A percentile compares a stretch with the other conserved stretches of the same genome.
phyloP scores from a whole-genome alignment of 2,888 invertebrate species.

The Andrena camellia region DNA sequence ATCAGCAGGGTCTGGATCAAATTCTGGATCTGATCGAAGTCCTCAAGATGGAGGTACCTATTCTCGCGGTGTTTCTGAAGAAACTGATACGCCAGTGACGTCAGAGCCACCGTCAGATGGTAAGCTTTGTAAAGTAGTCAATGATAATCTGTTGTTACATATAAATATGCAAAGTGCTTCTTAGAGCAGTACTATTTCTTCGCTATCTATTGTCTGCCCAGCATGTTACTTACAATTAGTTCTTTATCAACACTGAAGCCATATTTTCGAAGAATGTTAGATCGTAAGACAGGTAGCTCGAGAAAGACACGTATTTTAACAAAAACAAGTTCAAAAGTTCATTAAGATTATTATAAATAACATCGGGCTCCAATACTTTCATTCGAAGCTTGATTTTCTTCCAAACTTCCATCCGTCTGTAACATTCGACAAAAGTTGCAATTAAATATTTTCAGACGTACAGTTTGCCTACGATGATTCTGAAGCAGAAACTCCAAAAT shows the following conservation, averaged over 20 bases:
- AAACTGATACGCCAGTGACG: conserved; percentile 75
- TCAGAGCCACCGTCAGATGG: conserved; percentile 74
- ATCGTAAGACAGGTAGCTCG: too few relatives aligned
- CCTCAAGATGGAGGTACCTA: conserved; percentile 74
- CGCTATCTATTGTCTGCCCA: too few relatives aligned
- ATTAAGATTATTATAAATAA: too few relatives aligned
- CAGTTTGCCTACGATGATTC: conserved; percentile 76
- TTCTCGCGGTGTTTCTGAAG: conserved; percentile 76
- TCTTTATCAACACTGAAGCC: too few relatives aligned
- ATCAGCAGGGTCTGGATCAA: conserved; percentile 86
- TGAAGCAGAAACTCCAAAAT: conserved; percentile 58
- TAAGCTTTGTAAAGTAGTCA: conserved; percentile 13
- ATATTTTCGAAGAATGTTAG: too few relatives aligned
- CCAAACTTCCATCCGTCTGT: neutral
- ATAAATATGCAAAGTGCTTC: too few relatives aligned
- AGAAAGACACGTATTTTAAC: too few relatives aligned
- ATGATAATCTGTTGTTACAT: neutral
- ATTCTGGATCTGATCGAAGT: conserved; percentile 81
- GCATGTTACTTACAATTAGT: too few relatives aligned
- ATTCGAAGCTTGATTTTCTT: neutral
- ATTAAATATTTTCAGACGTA: conserved; percentile 43
- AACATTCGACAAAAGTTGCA: neutral
- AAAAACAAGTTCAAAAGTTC: too few relatives aligned
- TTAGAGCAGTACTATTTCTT: too few relatives aligned
- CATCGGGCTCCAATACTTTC: neutral